phyloP scores from a whole-genome alignment of 2,888 invertebrate species.

The Cerastis leucographa region DNA sequence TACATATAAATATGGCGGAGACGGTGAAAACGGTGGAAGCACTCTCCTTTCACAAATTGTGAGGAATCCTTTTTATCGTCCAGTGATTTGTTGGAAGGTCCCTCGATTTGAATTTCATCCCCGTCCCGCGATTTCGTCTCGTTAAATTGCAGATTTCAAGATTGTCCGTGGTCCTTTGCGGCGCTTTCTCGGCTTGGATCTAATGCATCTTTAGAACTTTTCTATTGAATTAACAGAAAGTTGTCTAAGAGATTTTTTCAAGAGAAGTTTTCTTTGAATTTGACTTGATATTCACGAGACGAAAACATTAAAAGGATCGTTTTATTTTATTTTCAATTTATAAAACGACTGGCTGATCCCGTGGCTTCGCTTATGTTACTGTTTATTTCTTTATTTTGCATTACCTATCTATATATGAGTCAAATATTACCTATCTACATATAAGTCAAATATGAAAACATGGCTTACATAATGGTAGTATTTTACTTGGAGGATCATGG shows the following conservation, averaged over 20 bases:
- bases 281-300: conserved; percentile 16
- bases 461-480: not conserved
- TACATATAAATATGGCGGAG: conserved; percentile 36
- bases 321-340: conserved; percentile 12
- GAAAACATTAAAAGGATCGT: not conserved
- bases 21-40: conserved; percentile 29
- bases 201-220: conserved; percentile 60
- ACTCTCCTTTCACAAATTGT: conserved; percentile 63
- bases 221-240: conserved; percentile 58
- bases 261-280: not conserved
- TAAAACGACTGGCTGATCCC: not conserved
- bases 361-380: not conserved
- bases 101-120: conserved; percentile 67
- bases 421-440: too few species aligned
- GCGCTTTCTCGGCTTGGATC: conserved; percentile 21
- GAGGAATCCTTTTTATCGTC: conserved; percentile 65
- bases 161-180: conserved; percentile 50
- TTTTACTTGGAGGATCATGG: not conserved
- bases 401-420: not conserved
- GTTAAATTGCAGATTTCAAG: conserved; percentile 67
- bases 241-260: conserved; percentile 19
- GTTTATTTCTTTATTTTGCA: not conserved
- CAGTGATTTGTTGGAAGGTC: conserved; percentile 68
- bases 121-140: conserved; percentile 57
- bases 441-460: not conserved